Conservation (phyloP, 2,888 invertebrate species). For the Drosophila mettleri region DNA sequence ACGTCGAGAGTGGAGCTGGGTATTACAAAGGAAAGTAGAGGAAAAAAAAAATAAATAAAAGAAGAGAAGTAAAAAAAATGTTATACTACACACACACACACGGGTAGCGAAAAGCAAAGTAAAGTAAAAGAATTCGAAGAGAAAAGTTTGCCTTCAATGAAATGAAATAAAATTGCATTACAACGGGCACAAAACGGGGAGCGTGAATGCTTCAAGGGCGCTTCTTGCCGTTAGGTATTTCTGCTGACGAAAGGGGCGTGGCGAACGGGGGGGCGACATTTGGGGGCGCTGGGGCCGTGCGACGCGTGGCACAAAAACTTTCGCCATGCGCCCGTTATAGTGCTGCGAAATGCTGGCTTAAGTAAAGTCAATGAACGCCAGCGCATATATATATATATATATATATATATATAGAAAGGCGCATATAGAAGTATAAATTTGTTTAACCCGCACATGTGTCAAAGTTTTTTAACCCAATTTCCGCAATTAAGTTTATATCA, state of each 20-base stretch:
- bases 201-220: constrained; percentile 53
- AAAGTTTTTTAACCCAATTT: constrained; percentile 80
- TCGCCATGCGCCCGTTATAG: constrained; percentile 59
- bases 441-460: constrained; percentile 79
- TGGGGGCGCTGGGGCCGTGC: constrained; percentile 5
- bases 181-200: constrained; percentile 65
- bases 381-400: constrained; percentile 13
- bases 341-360: constrained; percentile 53
- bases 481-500: constrained; percentile 82
- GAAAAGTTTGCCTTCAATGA: constrained; percentile 78
- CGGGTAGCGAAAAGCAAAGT: constrained; percentile 54
- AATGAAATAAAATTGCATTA: constrained; percentile 80
- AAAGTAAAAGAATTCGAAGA: constrained; percentile 75
- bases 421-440: constrained; percentile 60
- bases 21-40: constrained; percentile 10
- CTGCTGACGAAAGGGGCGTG: background rate
- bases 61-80: constrained; percentile 5
- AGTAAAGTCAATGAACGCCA: constrained; percentile 75
- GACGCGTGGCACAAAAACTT: constrained; percentile 71
- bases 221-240: constrained; percentile 31
- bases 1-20: background rate
- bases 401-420: background rate
- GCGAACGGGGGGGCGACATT: background rate
- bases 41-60: constrained; percentile 5
- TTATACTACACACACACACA: constrained; percentile 8